Evolutionary conservation across 2,888 invertebrate species (phyloP).

Genomic region (Punctoribates punctum): DNA sequence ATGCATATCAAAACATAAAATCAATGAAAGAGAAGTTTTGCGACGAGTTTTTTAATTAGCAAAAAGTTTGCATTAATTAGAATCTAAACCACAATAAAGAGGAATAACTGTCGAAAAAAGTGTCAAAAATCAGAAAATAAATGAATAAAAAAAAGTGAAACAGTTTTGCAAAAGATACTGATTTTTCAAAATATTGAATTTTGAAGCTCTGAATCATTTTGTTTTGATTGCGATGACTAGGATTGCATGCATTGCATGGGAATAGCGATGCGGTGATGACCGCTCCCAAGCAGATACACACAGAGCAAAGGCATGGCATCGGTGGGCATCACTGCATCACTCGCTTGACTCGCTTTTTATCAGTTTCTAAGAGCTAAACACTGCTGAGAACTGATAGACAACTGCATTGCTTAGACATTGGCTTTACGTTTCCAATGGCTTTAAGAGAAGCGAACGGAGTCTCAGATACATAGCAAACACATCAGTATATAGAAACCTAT

Average conservation of each 20-base stretch:
- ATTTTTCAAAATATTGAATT: not conserved
- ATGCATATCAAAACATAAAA: not conserved
- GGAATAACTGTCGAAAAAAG: not conserved
- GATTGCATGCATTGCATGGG: not conserved
- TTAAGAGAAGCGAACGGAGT: not conserved
- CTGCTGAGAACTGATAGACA: not conserved
- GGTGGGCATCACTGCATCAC: conserved; percentile 8
- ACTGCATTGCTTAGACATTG: too few relatives aligned
- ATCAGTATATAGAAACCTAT: conserved; percentile 5
- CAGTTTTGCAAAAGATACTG: not conserved
- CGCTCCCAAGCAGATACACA: conserved; percentile 28
- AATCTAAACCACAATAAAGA: not conserved
- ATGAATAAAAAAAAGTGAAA: not conserved
- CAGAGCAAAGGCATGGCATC: conserved; percentile 22
- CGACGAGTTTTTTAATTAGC: conserved; percentile 18
- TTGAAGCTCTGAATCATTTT: not conserved
- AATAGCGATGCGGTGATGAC: conserved; percentile 32
- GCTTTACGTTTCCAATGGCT: too few relatives aligned
- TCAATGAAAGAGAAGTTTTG: not conserved
- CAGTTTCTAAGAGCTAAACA: conserved; percentile 25
- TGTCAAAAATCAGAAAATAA: not conserved
- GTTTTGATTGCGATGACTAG: not conserved
- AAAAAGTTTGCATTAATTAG: conserved; percentile 20
- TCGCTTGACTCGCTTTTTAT: conserved; percentile 25
- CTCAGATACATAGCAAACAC: not conserved